Evolutionary conservation across 2,888 invertebrate genomes (phyloP), one percentile per base, ranked within the genome.

Genomic region (Malachius bipustulatus): DNA sequence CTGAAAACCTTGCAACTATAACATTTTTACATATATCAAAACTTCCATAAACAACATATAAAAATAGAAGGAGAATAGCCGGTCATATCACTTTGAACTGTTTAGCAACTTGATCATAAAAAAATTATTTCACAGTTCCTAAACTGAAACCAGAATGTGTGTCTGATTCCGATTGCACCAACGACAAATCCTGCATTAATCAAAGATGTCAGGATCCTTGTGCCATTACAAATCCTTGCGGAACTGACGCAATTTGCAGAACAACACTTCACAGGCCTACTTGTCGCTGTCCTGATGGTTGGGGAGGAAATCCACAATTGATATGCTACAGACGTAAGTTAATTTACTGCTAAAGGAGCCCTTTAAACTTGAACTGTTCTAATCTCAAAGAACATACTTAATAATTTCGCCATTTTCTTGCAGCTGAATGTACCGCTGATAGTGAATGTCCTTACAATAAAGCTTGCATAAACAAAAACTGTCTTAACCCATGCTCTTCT

Each of bases 241-340:
- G 85, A 32, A 64, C 73, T 6, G 77, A 81, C 42, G 87, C 90
- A 1, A 72, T 82, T 44, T 93, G 91, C 52, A 70, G 76, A 11
- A 79, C 83, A 0, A 67, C 70, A 29, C 71, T 77, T 47, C 88
- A 87, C 55, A 76, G 85, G 45, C 85, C 89, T 3, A 75, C 76
- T 12, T 91, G 91, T 60, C 73, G 72, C 51, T 91, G 91, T 57
- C 83, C 83, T 11, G 73, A 78, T 32, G 84, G 82, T 43, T 87
- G 83, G 66, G 85, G 84, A 34, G 91, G 91, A 41, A 83, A 90
- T 61, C 89, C 91, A 16, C 79, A 88, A 60, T 63, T 77, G 13
- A 73, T 76, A 43, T 91, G 91, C 54, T 87, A 82, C 57, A 83
- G 79, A 71, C 85, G 89, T 89, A 70, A 76, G 77, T 66, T 2